Evolutionary conservation across 2,113 vertebrate species (phyloP).

Genomic region (Cyanocitta stelleri): DNA sequence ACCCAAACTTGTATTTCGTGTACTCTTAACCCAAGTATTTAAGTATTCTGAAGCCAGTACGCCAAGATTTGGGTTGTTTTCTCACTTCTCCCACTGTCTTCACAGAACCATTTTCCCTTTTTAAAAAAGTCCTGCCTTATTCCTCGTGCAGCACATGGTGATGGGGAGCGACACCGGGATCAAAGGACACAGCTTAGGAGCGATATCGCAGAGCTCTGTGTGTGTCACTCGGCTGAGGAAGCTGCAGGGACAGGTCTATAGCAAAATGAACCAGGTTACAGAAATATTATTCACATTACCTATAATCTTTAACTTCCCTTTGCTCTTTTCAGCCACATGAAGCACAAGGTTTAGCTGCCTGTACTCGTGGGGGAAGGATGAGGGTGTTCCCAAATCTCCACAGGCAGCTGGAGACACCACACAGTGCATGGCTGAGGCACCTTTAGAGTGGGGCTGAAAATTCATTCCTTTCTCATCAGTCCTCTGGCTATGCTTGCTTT

Average conservation of each 20-base stretch:
- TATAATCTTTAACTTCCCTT: background rate
- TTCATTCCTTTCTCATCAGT: background rate
- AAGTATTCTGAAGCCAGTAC: background rate
- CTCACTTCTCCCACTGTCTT: constrained; percentile 1
- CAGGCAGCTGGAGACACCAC: background rate
- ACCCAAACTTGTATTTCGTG: background rate
- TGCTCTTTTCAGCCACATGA: rapidly evolving
- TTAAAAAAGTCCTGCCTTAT: background rate
- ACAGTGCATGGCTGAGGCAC: background rate
- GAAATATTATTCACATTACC: background rate
- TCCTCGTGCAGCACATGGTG: background rate
- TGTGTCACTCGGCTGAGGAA: background rate
- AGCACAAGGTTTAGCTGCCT: background rate
- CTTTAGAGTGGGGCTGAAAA: background rate
- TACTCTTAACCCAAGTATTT: background rate
- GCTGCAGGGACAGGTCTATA: background rate
- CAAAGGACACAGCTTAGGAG: background rate
- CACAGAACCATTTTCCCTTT: background rate
- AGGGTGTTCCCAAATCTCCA: background rate
- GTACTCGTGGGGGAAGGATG: background rate
- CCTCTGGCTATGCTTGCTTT: background rate
- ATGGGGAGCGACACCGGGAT: background rate
- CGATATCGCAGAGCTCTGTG: background rate
- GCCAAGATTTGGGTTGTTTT: background rate
- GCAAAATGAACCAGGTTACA: background rate